Conservation (phyloP, 2,888 invertebrate genomes). For the Ypsolopha scabrella region DNA sequence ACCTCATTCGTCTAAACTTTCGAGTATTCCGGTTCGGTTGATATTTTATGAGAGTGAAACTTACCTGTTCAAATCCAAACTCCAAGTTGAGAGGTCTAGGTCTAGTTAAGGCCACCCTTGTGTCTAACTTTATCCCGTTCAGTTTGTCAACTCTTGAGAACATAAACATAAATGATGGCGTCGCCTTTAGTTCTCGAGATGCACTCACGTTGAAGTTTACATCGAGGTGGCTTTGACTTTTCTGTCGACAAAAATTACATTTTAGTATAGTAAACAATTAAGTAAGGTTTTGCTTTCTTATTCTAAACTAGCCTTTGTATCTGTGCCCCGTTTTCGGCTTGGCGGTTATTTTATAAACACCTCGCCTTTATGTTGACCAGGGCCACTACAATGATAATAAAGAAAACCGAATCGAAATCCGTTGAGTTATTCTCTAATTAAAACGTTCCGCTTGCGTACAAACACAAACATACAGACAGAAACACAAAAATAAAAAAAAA, state of each 20-base stretch:
- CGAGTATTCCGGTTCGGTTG: neutral
- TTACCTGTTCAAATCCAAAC: constrained; percentile 67
- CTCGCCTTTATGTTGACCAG: no score
- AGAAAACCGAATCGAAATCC: no score
- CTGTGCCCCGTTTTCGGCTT: no score
- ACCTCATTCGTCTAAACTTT: no score
- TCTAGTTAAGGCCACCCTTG: constrained; percentile 72
- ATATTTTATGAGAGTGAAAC: neutral
- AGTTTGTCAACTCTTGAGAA: constrained; percentile 73
- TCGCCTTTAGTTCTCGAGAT: constrained; percentile 69
- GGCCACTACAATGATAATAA: no score
- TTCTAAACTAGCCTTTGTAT: no score
- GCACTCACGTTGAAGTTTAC: constrained; percentile 77
- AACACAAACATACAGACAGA: constrained; percentile 2
- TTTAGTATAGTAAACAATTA: neutral
- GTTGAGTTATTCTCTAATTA: no score
- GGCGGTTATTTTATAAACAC: no score
- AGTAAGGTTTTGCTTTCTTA: no score
- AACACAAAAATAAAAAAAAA: constrained; percentile 11
- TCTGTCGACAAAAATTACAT: constrained; percentile 38
- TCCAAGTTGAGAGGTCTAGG: constrained; percentile 74
- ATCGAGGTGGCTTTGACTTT: constrained; percentile 79
- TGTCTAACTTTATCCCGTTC: constrained; percentile 72
- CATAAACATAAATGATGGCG: constrained; percentile 73
- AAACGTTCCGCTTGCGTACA: no score